Conservation (phyloP, 2,113 vertebrate species). For the Opisthocomus hoazin region DNA sequence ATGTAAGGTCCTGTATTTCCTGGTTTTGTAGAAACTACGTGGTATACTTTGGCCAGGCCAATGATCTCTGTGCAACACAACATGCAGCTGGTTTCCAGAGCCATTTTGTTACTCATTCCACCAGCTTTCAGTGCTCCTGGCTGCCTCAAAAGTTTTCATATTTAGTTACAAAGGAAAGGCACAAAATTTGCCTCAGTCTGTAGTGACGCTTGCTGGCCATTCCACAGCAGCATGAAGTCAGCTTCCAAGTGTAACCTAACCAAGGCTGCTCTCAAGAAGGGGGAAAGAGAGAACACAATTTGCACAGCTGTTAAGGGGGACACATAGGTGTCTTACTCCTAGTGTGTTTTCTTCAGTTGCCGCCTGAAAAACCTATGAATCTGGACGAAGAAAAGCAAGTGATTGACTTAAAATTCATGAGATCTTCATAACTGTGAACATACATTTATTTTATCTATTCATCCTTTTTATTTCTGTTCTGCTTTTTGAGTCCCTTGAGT, state of each 20-base stretch:
- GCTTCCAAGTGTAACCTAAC: neutral
- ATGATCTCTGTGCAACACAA: neutral
- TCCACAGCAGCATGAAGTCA: neutral
- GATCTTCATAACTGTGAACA: neutral
- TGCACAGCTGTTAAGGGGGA: neutral
- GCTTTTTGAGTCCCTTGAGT: neutral
- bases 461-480: neutral
- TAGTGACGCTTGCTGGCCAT: neutral
- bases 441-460: neutral
- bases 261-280: fast-evolving
- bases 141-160: neutral
- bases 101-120: neutral
- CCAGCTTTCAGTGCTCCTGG: neutral
- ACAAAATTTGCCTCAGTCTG: neutral
- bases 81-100: neutral
- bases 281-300: neutral
- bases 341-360: neutral
- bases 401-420: neutral
- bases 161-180: neutral
- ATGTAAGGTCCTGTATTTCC: neutral
- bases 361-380: neutral
- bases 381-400: neutral
- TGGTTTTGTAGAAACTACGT: neutral
- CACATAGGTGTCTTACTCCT: neutral
- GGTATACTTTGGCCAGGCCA: neutral